These are phyloP conservation scores for Jaculus jaculus DNA, from an alignment of 2,113 vertebrate genomes.

Conservation along the genomic window DNA sequence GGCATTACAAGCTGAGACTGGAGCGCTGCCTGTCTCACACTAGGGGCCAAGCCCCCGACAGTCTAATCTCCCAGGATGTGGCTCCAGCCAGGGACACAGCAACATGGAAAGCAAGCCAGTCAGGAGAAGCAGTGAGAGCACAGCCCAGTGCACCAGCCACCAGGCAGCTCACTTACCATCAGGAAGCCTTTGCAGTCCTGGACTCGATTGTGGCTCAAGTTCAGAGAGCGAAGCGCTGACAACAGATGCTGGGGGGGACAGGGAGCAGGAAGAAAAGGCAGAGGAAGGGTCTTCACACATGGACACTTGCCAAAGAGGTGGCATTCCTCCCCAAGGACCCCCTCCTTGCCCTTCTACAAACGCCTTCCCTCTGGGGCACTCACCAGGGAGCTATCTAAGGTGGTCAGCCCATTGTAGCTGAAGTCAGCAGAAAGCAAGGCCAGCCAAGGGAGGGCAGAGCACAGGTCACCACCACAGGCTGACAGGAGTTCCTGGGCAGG, in stretches of 20 bases:
- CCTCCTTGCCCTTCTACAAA: neutral
- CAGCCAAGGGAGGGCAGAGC: constrained; percentile 95
- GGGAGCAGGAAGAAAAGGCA: constrained; percentile 31
- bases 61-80: neutral
- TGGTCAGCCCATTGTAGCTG: constrained; percentile 92
- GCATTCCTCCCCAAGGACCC: neutral
- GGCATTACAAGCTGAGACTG: neutral
- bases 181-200: constrained; percentile 92
- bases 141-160: accelerated
- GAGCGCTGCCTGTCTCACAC: neutral
- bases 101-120: neutral
- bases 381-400: constrained; percentile 95
- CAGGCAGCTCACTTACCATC: constrained; percentile 76
- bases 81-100: neutral
- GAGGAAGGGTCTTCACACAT: neutral
- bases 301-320: neutral
- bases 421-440: constrained; percentile 95
- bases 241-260: constrained; percentile 84
- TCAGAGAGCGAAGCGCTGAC: constrained; percentile 91
- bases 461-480: constrained; percentile 95
- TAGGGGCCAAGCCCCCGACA: neutral
- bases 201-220: constrained; percentile 96
- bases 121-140: accelerated
- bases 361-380: constrained; percentile 70
- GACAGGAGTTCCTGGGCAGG: constrained; percentile 93